Evolutionary conservation across 1,140 invertebrate species (phyloP), one percentile per base, ranked within the genome.

Genomic region (Diachasma alloeum): DNA sequence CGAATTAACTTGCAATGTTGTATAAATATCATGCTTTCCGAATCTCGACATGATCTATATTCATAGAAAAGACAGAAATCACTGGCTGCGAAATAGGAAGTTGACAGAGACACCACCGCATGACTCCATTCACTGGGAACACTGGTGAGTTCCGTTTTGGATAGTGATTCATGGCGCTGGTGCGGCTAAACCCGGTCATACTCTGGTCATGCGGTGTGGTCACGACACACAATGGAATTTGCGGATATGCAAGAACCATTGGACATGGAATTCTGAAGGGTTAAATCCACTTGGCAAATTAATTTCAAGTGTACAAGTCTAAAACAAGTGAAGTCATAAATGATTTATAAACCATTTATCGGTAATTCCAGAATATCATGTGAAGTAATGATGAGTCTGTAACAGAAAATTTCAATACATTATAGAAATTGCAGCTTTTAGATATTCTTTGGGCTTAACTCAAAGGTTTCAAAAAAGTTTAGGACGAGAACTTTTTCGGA

Each of bases 61-160:
- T 63, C 19, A 63, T 22, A 15, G 31, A 36, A 53, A 59, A 53
- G 48, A 56, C 22, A 53, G 48, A 56, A 72, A 53, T 56, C 9
- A 53, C 22, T 6, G 2, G 17, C 15, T 48, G 48, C n/a, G 48
- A 72, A 53, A 53, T 72, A 17, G 44, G 44, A 53, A 36, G 46
- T 53, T 56, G 46, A 53, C 46, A 37, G 70, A 72, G 48, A 36
- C 48, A 72, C 31, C 22, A 72, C 31, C 26, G 31, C 46, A 46
- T 59, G 46, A 53, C 48, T 56, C 70, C 31, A 72, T 72, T 72
- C 70, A 72, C 26, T 72, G 70, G 10, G 70, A 72, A 72, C 46
- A 72, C 19, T 44, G 17, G 26, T 36, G 70, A 31, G 13, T 72
- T 72, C 70, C 70, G 70, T 56, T 72, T 71, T 46, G 44, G 46